A percentile compares a stretch with the other conserved stretches of the same genome.
phyloP scores from a whole-genome alignment of 2,888 invertebrate genomes.

The Xestia c-nigrum region DNA sequence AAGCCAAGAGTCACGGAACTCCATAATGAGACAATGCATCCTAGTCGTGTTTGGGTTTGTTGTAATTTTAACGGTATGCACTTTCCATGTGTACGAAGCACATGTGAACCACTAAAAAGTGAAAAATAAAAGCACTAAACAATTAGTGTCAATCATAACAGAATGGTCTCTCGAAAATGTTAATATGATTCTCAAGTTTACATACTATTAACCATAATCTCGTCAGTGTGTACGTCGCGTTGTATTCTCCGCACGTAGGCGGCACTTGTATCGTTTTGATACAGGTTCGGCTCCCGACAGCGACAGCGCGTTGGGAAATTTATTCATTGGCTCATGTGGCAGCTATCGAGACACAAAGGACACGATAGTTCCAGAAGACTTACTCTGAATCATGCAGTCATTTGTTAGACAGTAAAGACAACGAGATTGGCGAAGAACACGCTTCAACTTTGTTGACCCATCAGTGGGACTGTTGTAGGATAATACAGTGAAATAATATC shows the following conservation, averaged over 20 bases:
- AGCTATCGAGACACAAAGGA: constrained; percentile 14
- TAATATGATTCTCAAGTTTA: background rate
- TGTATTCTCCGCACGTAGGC: constrained; percentile 11
- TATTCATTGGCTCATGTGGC: constrained; percentile 71
- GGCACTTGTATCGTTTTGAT: constrained; percentile 33
- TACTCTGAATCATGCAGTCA: background rate
- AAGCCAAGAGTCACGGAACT: too few species aligned
- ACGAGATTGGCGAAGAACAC: background rate
- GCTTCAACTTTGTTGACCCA: too few species aligned
- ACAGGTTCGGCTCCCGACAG: constrained; percentile 24
- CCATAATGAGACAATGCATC: too few species aligned
- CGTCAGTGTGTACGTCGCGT: background rate
- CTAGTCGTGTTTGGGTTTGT: too few species aligned
- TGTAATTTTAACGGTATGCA: too few species aligned
- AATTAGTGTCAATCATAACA: background rate
- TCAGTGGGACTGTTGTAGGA: background rate
- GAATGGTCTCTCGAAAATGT: background rate
- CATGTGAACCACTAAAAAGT: too few species aligned
- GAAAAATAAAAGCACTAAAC: too few species aligned
- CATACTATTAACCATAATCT: background rate
- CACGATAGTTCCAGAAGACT: constrained; percentile 9
- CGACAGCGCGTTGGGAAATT: constrained; percentile 65
- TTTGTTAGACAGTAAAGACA: background rate
- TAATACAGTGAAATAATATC: background rate
- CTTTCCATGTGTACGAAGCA: too few species aligned